Conservation (phyloP, 2,888 invertebrate species). For the Meta bourneti region DNA sequence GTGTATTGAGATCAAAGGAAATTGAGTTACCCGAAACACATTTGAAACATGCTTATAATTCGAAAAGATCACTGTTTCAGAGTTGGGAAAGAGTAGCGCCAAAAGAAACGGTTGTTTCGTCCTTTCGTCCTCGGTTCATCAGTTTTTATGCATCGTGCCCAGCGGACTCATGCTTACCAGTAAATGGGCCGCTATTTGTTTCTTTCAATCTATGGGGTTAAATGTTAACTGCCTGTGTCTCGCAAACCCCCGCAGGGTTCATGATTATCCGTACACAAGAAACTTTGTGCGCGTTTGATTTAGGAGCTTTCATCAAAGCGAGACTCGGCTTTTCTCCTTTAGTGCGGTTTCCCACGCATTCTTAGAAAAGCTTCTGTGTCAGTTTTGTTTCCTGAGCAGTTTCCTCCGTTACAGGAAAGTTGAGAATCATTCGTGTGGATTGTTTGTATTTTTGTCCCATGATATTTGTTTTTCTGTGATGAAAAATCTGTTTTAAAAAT, state of each 20-base stretch:
- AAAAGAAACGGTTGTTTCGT: too few species aligned
- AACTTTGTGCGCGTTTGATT: slow-evolving; percentile 24
- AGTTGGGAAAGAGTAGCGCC: too few species aligned
- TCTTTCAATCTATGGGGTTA: slow-evolving; percentile 26
- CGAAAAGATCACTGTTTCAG: too few species aligned
- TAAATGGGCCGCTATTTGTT: slow-evolving; percentile 36
- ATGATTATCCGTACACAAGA: slow-evolving; percentile 4
- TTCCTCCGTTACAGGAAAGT: neutral
- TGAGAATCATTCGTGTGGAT: too few species aligned
- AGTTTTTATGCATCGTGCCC: too few species aligned
- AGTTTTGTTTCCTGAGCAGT: neutral
- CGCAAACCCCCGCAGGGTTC: slow-evolving; percentile 15
- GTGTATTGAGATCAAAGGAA: too few species aligned
- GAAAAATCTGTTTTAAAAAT: too few species aligned
- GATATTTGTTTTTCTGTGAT: too few species aligned
- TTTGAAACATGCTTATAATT: too few species aligned
- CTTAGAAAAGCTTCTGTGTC: neutral
- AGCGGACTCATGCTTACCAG: slow-evolving; percentile 5
- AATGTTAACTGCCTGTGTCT: slow-evolving; percentile 46
- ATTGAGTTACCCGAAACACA: too few species aligned
- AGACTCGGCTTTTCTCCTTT: neutral
- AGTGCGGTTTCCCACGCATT: neutral
- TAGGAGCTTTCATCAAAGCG: slow-evolving; percentile 17
- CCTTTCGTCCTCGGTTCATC: too few species aligned
- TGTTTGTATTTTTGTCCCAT: too few species aligned